Conservation (phyloP, 2,113 vertebrate genomes). For the Cottus gobio region DNA sequence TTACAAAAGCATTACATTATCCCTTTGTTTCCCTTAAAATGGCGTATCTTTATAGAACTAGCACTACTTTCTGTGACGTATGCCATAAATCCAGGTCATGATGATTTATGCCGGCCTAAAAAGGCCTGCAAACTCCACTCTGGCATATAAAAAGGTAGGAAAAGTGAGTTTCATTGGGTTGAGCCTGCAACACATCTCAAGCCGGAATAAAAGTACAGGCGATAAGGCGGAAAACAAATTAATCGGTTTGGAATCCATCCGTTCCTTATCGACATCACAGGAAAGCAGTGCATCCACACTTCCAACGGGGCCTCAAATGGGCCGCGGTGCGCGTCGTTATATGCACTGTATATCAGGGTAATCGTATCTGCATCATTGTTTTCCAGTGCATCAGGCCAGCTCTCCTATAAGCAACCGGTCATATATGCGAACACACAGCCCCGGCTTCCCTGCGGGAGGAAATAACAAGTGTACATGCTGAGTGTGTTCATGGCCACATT, state of each 20-base stretch:
- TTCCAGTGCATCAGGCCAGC: slow-evolving; percentile 43
- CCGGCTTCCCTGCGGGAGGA: slow-evolving; percentile 45
- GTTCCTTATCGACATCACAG: slow-evolving; percentile 52
- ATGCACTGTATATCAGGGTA: slow-evolving; percentile 44
- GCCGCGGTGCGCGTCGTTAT: slow-evolving; percentile 26
- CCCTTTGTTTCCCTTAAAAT: slow-evolving; percentile 18
- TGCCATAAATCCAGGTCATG: slow-evolving; percentile 61
- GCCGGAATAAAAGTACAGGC: slow-evolving; percentile 47
- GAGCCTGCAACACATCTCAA: slow-evolving; percentile 26
- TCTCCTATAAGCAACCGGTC: slow-evolving; percentile 52
- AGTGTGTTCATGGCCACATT: slow-evolving; percentile 61
- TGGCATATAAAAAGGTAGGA: slow-evolving; percentile 27
- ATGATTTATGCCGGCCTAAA: slow-evolving; percentile 64
- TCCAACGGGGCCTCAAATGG: slow-evolving; percentile 20
- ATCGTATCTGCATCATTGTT: slow-evolving; percentile 63
- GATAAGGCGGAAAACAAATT: slow-evolving; percentile 63
- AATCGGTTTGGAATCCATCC: slow-evolving; percentile 55
- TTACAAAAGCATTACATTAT: slow-evolving; percentile 2
- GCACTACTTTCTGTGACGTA: slow-evolving; percentile 35
- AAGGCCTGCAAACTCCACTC: slow-evolving; percentile 46
- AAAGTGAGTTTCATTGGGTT: slow-evolving; percentile 45
- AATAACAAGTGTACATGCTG: slow-evolving; percentile 58
- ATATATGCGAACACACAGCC: slow-evolving; percentile 61
- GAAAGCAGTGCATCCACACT: slow-evolving; percentile 29
- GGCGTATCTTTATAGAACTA: slow-evolving; percentile 18